Evolutionary conservation across 1,140 invertebrate species (phyloP).

Genomic region (Chelonus insularis): DNA sequence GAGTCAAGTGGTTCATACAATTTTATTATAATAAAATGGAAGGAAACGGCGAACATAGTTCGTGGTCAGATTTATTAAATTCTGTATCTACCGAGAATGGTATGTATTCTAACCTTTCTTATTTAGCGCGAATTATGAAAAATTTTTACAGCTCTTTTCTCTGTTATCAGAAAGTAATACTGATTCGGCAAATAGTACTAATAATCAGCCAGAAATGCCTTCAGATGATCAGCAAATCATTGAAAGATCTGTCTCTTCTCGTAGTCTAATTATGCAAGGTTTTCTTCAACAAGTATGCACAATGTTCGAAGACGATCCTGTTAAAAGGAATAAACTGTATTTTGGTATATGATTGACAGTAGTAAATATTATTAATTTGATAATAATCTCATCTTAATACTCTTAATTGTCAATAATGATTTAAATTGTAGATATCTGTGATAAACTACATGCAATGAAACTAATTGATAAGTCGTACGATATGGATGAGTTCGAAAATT

Average conservation of each 20-base stretch:
- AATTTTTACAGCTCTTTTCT: neutral
- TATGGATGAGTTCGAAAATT: conserved; percentile 67
- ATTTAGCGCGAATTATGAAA: conserved; percentile 3
- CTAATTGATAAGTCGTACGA: conserved; percentile 69
- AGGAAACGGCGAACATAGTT: neutral
- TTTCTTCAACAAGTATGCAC: conserved; percentile 67
- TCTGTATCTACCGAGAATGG: neutral
- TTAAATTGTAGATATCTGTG: conserved; percentile 62
- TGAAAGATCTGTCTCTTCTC: conserved; percentile 54
- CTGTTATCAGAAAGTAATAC: conserved; percentile 28
- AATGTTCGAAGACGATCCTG: conserved; percentile 63
- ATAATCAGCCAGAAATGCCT: conserved; percentile 16
- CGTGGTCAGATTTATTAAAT: neutral
- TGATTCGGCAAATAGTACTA: conserved; percentile 25
- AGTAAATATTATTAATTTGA: neutral
- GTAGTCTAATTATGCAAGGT: conserved; percentile 67
- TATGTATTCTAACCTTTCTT: conserved; percentile 6
- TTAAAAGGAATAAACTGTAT: conserved; percentile 63
- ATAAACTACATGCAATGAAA: conserved; percentile 67
- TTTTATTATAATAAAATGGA: neutral
- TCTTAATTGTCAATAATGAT: too few species aligned
- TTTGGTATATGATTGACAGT: conserved; percentile 44
- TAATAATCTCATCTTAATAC: neutral
- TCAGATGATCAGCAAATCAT: conserved; percentile 28
- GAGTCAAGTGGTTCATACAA: neutral